phyloP scores from a whole-genome alignment of 2,888 invertebrate species.

The Glyphotaelius pellucidus region DNA sequence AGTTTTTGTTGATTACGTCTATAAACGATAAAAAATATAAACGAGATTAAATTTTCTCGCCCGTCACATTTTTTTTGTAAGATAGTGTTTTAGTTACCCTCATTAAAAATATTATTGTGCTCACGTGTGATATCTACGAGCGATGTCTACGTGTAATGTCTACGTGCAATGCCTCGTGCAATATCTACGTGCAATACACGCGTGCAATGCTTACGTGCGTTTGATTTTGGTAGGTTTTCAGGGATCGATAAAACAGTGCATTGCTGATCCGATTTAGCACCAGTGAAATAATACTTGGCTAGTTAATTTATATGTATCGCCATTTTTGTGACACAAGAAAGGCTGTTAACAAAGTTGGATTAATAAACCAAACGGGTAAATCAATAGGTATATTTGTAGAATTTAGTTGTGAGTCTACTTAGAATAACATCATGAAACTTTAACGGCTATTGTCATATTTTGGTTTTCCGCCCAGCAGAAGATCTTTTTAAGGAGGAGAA shows the following conservation, averaged over 20 bases:
- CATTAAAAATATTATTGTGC: background rate
- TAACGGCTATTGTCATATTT: background rate
- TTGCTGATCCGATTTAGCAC: background rate
- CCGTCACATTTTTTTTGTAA: background rate
- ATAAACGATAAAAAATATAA: background rate
- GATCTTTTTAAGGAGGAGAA: too few species aligned
- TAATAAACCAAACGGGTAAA: too few species aligned
- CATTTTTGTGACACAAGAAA: too few species aligned
- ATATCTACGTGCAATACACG: background rate
- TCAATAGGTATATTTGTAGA: background rate
- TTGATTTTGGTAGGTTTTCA: background rate
- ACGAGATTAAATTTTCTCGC: background rate
- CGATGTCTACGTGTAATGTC: background rate
- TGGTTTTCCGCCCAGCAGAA: background rate
- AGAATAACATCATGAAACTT: background rate
- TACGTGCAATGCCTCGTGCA: background rate
- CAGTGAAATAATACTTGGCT: background rate
- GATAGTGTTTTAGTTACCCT: background rate
- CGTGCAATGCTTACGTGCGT: background rate
- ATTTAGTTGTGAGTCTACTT: background rate
- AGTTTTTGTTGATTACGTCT: constrained; percentile 34
- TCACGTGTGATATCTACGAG: background rate
- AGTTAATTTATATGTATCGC: too few species aligned
- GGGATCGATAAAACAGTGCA: background rate
- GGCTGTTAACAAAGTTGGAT: too few species aligned